Base-by-base conservation (phyloP, 2,888 invertebrate species). In the Nemapogon koenigi region DNA sequence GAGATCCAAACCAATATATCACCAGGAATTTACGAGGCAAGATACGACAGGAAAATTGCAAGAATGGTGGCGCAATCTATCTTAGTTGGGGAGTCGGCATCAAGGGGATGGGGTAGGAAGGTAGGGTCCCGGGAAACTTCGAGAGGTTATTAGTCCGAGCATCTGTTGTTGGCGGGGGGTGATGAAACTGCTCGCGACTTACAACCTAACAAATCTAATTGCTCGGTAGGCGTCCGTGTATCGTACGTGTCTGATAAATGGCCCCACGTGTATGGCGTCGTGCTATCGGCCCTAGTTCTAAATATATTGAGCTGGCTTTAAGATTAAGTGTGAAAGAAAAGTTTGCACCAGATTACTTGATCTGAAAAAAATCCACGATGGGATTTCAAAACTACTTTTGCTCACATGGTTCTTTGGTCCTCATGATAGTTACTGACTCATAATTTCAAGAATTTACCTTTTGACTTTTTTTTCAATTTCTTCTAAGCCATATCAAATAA, bases 41-140 rank as follows among this genome's bases (percentile, higher is more conserved):
- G 88, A 88, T 89, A 89, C 89, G 90, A 90, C 90, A 89, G 89
- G 88, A 89, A 90, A 89, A 90, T 90, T 90, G 90, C 89, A 89
- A 90, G 89, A 89, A 90, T 89, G 89, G 88, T 87, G 87, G 87
- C 85, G 88, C 88, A 88, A 90, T 89, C 89, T 89, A 89, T 90
- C 89, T 89, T 86, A 85, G 86, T 86, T 86, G 85, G 83, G 81
- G 81, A 69, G 80, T 53, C 53, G 65, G 67, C 73, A 69, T 45
- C 68, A 66, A 41, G 45, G 49, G 54, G 79, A 73, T 61, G 55
- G 59, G 50, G 63, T 55, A 54, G 61, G 68, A 64, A 59, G 65
- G 67, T 68, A 67, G 67, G 46, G 50, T 47, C 43, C 41, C 35
- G 71, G 72, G 76, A 68, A 78, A 78, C 79, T 79, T 79, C 73